phyloP scores from a whole-genome alignment of 2,888 invertebrate species.

The Tricholauxania praeusta region DNA sequence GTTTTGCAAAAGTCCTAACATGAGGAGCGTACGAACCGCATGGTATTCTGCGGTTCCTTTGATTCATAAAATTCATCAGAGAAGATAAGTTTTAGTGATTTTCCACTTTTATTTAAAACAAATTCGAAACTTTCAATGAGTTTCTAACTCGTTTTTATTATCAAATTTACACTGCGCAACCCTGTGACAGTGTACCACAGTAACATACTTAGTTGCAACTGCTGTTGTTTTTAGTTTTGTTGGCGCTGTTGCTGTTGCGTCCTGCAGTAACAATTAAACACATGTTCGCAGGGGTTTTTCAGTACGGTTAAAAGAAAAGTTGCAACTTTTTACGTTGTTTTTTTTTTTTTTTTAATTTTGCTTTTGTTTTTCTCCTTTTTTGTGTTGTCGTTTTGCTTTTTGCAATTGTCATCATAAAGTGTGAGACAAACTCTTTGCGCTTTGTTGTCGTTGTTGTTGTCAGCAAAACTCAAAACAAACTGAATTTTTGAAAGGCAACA shows the following conservation, averaged over 20 bases:
- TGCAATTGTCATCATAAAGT: constrained; percentile 48
- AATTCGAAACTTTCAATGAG: too few relatives aligned
- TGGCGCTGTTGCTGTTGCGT: constrained; percentile 36
- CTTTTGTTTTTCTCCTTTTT: constrained; percentile 13
- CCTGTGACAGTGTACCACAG: too few relatives aligned
- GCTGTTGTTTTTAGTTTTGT: constrained; percentile 1
- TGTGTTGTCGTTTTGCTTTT: constrained; percentile 20
- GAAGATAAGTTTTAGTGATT: too few relatives aligned
- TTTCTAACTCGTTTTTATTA: too few relatives aligned
- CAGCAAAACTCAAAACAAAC: constrained; percentile 40
- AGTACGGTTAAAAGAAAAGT: constrained; percentile 25
- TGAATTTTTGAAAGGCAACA: constrained; percentile 19
- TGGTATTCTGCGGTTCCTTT: too few relatives aligned
- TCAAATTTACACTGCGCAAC: too few relatives aligned
- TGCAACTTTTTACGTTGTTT: constrained; percentile 38
- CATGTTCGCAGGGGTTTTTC: constrained; percentile 43
- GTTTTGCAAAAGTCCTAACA: too few relatives aligned
- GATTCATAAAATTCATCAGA: too few relatives aligned
- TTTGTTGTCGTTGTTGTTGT: constrained; percentile 38
- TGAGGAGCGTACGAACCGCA: too few relatives aligned
- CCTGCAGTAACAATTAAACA: constrained; percentile 55
- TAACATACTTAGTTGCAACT: background rate
- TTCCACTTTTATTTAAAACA: too few relatives aligned
- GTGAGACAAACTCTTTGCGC: constrained; percentile 46
- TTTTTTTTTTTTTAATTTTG: constrained; percentile 12